Conservation (phyloP, 2,113 vertebrate genomes). For the Antigone vipio region DNA sequence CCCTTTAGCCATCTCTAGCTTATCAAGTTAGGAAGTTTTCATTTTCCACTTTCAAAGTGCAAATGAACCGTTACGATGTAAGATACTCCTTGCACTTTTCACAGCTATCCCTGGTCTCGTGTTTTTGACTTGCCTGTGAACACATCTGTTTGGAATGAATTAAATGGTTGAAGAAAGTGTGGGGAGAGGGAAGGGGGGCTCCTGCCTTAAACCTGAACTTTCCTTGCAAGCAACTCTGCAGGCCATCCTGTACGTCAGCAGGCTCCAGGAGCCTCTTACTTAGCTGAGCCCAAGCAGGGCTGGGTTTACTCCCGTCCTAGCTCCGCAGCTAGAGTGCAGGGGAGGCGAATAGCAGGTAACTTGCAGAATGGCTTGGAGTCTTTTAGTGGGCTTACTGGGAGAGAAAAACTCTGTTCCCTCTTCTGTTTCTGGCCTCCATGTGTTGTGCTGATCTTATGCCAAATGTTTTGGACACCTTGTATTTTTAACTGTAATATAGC, state of each 20-base stretch:
- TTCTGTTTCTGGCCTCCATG: conserved; percentile 73
- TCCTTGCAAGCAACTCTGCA: background rate
- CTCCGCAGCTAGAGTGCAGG: background rate
- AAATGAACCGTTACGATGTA: background rate
- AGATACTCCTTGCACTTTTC: conserved; percentile 37
- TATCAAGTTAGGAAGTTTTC: background rate
- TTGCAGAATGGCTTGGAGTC: conserved; percentile 21
- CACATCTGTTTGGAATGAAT: background rate
- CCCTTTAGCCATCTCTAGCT: background rate
- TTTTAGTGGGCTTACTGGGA: conserved; percentile 13
- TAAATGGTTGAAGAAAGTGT: background rate
- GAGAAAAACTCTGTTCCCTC: conserved; percentile 63
- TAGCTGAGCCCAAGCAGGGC: background rate
- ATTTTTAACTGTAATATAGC: conserved; percentile 77
- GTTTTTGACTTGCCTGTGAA: background rate
- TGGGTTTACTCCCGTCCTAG: background rate
- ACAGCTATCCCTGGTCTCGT: background rate
- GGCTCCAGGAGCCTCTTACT: background rate
- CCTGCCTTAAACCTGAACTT: conserved; percentile 56
- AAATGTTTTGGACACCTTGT: conserved; percentile 74
- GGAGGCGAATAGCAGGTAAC: background rate
- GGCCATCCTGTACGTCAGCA: background rate
- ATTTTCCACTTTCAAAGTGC: background rate
- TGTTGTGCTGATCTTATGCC: conserved; percentile 73
- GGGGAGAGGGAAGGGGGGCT: background rate